Evolutionary conservation across 2,888 invertebrate species (phyloP).

Genomic region (Hemistola chrysoprasaria): DNA sequence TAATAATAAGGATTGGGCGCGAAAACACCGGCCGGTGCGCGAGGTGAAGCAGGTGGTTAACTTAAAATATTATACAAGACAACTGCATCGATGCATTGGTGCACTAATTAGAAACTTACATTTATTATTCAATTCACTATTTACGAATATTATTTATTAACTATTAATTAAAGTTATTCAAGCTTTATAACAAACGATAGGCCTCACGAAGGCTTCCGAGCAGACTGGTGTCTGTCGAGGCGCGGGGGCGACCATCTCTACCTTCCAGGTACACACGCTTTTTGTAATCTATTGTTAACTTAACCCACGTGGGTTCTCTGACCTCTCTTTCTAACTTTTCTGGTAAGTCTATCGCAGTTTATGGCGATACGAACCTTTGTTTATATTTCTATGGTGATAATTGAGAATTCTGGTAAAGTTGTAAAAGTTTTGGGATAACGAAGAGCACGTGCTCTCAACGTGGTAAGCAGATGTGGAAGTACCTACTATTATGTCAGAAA

Average conservation of each 20-base stretch:
- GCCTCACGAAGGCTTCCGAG: conserved; percentile 53
- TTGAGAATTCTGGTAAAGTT: conserved; percentile 42
- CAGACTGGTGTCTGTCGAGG: conserved; percentile 51
- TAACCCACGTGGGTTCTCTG: conserved; percentile 66
- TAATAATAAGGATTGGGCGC: conserved; percentile 54
- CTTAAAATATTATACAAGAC: conserved; percentile 29
- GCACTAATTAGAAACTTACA: conserved; percentile 41
- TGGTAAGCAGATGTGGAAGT: conserved; percentile 43
- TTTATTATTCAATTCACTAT: conserved; percentile 41
- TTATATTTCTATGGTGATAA: conserved; percentile 67
- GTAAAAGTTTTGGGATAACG: conserved; percentile 45
- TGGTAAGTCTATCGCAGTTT: conserved; percentile 43
- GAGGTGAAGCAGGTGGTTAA: conserved; percentile 53
- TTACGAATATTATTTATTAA: conserved; percentile 22
- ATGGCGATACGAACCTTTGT: conserved; percentile 56
- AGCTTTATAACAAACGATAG: conserved; percentile 39
- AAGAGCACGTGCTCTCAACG: conserved; percentile 49
- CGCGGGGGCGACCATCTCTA: conserved; percentile 60
- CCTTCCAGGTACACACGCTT: conserved; percentile 73
- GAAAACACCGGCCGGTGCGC: conserved; percentile 54
- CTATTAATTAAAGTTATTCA: too few relatives aligned
- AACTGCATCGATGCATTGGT: conserved; percentile 49
- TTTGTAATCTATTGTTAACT: conserved; percentile 76
- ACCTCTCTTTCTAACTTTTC: conserved; percentile 52
- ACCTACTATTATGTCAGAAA: conserved; percentile 5